Evolutionary conservation across 2,797 vertebrate genomes (phyloP), one percentile per base, ranked within the genome.

Genomic region (Sebastes hubbsi): DNA sequence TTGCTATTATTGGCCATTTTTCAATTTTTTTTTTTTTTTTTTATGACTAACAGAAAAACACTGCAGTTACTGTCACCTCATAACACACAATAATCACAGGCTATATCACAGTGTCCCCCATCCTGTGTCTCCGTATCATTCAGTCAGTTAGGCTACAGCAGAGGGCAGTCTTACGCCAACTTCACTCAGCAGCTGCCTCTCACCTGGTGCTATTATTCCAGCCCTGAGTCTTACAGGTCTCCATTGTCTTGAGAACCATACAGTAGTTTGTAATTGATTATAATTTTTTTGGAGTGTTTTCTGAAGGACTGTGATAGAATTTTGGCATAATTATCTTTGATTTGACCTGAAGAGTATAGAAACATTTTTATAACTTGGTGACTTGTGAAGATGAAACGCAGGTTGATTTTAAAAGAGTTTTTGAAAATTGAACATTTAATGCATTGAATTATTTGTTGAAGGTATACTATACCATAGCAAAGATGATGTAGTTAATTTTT

Each of bases 101-200:
- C 9, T 18, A 58, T 29, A 60, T 30, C n/a, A 6, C 8, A 1
- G 16, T 60, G 52, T 59, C 42, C 4, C 32, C 27, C 20, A 11
- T 29, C 6, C 27, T 64, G 25, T 24, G 7, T 49, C 32, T 71
- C 42, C 65, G 34, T 71, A 10, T 56, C 69, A 81, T 25, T 60
- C 52, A 61, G 67, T 52, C 52, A 58, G 70, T 52, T 2, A 24
- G 64, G 34, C 74, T 92, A 82, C 95, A 95, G 88, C 81, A 95
- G 95, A 94, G 93, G 94, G 94, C 94, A 95, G 90, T 94, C 92
- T 95, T 88, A 88, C 81, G 76, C 90, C 89, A 92, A 83, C 65
- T 74, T 77, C 79, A 20, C 54, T n/a, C 20, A 62, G 46, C 71
- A 62, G 60, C 72, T 70, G 65, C 36, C 34, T 36, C 73, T 64